These are phyloP conservation scores for Lepidonotus clava DNA, from an alignment of 2,888 invertebrate species.

Conservation along the genomic window DNA sequence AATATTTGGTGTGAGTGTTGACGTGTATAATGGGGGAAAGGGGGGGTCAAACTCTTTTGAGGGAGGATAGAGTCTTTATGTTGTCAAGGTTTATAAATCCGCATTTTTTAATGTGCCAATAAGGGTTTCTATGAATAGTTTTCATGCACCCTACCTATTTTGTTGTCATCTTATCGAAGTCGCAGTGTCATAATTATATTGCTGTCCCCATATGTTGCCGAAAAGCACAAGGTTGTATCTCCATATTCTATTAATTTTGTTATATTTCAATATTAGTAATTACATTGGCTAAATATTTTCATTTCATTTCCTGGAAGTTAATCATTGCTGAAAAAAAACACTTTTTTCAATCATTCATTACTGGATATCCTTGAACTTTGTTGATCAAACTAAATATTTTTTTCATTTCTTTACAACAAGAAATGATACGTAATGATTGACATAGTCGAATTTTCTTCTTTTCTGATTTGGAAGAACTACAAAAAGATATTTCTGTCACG, in stretches of 20 bases:
- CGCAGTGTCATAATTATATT: background rate
- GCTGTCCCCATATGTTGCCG: constrained; percentile 6
- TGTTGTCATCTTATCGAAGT: constrained; percentile 6
- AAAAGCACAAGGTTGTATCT: constrained; percentile 2
- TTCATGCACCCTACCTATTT: constrained; percentile 17
- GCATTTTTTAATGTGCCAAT: constrained; percentile 37
- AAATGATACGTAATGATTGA: background rate
- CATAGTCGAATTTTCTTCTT: background rate
- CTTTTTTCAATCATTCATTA: background rate
- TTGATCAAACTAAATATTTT: background rate
- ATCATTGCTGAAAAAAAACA: too few species aligned
- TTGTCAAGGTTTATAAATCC: constrained; percentile 5
- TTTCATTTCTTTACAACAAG: background rate
- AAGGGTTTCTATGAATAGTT: constrained; percentile 1
- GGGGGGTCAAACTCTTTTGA: background rate
- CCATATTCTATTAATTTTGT: background rate
- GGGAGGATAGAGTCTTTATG: background rate
- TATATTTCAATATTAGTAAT: background rate
- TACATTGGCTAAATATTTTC: too few species aligned
- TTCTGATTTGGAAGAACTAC: background rate
- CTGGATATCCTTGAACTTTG: background rate
- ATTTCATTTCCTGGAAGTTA: too few species aligned
- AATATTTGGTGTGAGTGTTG: background rate
- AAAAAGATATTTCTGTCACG: background rate
- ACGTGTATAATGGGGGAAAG: background rate